phyloP scores from a whole-genome alignment of 2,113 vertebrate genomes.

The Megaceryle maxima region DNA sequence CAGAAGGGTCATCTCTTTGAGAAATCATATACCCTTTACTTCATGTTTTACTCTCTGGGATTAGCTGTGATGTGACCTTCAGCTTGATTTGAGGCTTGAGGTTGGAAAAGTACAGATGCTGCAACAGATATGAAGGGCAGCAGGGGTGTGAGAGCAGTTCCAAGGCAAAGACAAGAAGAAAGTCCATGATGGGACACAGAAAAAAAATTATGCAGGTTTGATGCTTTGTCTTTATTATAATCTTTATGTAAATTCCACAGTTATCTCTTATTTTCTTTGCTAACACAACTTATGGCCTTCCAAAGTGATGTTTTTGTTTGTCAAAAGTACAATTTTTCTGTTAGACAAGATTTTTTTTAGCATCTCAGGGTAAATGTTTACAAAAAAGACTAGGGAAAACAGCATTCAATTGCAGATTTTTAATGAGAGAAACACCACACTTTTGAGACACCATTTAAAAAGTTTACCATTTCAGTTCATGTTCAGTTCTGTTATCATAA shows the following conservation, averaged over 20 bases:
- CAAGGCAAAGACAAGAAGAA: conserved; percentile 67
- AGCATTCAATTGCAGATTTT: not conserved
- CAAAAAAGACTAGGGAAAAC: conserved; percentile 24
- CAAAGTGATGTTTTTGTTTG: conserved; percentile 45
- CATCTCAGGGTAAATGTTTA: conserved; percentile 50
- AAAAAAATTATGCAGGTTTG: not conserved
- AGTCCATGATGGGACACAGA: conserved; percentile 18
- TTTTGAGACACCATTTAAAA: conserved; percentile 17
- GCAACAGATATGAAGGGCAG: conserved; percentile 69
- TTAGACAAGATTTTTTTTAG: conserved; percentile 29
- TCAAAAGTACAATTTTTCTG: conserved; percentile 48
- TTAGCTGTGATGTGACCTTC: conserved; percentile 61
- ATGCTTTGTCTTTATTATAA: conserved; percentile 15
- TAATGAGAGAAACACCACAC: not conserved
- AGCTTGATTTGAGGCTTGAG: conserved; percentile 36
- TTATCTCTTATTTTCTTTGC: conserved; percentile 46
- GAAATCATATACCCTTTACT: conserved; percentile 46
- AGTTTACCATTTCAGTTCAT: not conserved
- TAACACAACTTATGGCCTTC: conserved; percentile 21
- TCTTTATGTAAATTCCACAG: conserved; percentile 15
- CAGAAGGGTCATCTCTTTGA: conserved; percentile 42
- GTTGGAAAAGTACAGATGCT: conserved; percentile 56
- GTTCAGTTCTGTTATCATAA: not conserved
- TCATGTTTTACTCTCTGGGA: not conserved
- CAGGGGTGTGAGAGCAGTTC: conserved; percentile 61